A percentile compares a stretch with the other conserved stretches of the same genome.
These are phyloP conservation scores for Ornithoptera priamus DNA, from an alignment of 2,888 invertebrate species.

Conservation along the genomic window DNA sequence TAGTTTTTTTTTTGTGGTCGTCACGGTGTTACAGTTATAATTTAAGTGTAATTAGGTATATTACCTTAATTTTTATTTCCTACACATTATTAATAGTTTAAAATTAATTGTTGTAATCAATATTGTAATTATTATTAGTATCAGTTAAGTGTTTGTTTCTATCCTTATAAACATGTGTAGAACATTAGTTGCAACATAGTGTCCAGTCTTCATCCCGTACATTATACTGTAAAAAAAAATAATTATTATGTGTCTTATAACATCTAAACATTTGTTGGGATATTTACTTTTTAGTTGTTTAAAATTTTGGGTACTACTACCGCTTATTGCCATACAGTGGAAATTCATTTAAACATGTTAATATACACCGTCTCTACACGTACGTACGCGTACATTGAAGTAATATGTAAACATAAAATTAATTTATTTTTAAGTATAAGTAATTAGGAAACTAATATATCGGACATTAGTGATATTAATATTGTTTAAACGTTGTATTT, in stretches of 20 bases:
- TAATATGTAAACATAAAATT: constrained; percentile 31
- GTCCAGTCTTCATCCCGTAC: neutral
- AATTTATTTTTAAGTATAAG: constrained; percentile 44
- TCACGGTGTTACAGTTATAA: neutral
- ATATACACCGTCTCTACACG: neutral
- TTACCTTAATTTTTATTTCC: neutral
- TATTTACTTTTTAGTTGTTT: no score
- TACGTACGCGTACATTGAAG: neutral
- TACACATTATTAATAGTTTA: neutral
- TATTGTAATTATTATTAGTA: neutral
- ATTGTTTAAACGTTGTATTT: constrained; percentile 41
- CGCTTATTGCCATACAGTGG: no score
- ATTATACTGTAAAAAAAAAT: neutral
- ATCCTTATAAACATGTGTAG: neutral
- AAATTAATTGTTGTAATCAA: neutral
- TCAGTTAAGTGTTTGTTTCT: neutral
- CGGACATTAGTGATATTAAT: constrained; percentile 73
- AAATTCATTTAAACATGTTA: neutral
- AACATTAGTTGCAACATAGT: neutral
- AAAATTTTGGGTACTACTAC: no score
- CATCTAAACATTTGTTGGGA: no score
- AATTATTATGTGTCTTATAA: no score
- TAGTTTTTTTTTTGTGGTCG: neutral
- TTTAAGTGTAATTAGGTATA: neutral
- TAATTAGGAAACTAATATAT: constrained; percentile 56